phyloP scores from a whole-genome alignment of 2,797 vertebrate species.

The Sylvilagus floridanus region DNA sequence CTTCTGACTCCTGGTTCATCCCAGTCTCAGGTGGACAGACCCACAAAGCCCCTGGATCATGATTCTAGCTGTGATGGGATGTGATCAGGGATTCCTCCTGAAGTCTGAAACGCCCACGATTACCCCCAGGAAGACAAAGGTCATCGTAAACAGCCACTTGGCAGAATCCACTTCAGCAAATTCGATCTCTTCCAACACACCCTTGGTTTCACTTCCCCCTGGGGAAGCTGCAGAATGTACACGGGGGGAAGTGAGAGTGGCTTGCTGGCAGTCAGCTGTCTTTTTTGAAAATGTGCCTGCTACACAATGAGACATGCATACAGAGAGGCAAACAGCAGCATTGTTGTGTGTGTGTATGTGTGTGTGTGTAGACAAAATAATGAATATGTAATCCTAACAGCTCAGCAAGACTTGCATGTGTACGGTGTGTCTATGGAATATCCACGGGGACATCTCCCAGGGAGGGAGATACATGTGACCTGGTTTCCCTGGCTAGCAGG shows the following conservation, averaged over 20 bases:
- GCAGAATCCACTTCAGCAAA: constrained; percentile 77
- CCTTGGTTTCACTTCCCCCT: constrained; percentile 75
- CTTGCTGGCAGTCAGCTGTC: constrained; percentile 58
- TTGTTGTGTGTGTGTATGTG: neutral
- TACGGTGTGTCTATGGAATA: neutral
- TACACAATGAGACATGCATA: neutral
- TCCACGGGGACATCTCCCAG: constrained; percentile 35
- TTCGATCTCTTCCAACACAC: constrained; percentile 63
- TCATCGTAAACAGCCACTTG: constrained; percentile 71
- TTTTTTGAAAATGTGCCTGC: constrained; percentile 60
- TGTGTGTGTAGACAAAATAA: neutral
- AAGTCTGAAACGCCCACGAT: constrained; percentile 47
- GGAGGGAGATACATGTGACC: constrained; percentile 38
- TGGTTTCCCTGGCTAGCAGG: constrained; percentile 33
- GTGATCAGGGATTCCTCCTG: neutral
- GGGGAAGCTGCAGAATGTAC: constrained; percentile 79
- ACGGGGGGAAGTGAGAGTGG: constrained; percentile 80
- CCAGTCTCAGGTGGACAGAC: neutral
- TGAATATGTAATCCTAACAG: neutral
- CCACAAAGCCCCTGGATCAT: neutral
- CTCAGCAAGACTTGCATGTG: neutral
- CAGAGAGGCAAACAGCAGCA: neutral
- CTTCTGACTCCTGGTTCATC: constrained; percentile 22
- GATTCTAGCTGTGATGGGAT: neutral
- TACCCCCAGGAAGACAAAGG: constrained; percentile 63